A percentile compares a stretch with the other conserved stretches of the same genome.
Evolutionary conservation across 2,113 vertebrate genomes (phyloP).

Genomic region (Charina bottae): DNA sequence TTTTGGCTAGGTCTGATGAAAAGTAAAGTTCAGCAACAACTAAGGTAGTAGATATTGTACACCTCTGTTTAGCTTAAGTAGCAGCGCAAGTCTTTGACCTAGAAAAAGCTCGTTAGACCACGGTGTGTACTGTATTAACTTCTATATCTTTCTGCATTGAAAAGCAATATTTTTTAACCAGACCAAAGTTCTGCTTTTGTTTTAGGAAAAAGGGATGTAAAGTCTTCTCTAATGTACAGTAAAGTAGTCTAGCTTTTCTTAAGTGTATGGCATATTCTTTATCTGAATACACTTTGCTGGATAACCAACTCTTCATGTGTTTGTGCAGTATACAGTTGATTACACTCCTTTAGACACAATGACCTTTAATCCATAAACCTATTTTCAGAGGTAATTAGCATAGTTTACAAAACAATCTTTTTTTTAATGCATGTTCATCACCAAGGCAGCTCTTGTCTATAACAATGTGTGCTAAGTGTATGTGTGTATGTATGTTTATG

Average conservation of each 20-base stretch:
- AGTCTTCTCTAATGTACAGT: not conserved
- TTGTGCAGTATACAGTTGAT: not conserved
- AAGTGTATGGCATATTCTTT: slow-evolving; percentile 1
- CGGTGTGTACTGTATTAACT: not conserved
- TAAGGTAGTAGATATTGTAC: not conserved
- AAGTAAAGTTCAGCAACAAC: not conserved
- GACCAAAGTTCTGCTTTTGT: too few species aligned
- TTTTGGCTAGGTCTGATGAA: not conserved
- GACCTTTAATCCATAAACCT: not conserved
- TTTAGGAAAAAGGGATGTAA: not conserved
- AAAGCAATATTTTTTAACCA: not conserved
- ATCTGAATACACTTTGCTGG: not conserved
- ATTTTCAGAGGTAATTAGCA: slow-evolving; percentile 29
- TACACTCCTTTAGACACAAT: slow-evolving; percentile 15
- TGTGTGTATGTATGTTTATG: too few species aligned
- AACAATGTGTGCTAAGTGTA: not conserved
- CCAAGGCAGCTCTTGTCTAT: slow-evolving; percentile 14
- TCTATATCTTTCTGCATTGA: not conserved
- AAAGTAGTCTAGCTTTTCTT: not conserved
- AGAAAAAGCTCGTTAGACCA: not conserved
- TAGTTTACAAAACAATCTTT: slow-evolving; percentile 23
- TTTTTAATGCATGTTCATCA: slow-evolving; percentile 22
- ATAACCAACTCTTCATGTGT: slow-evolving; percentile 3
- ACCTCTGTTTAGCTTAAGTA: not conserved
- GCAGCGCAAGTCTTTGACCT: not conserved